Percentiles rank a stretch among this genome's conserved stretches.
Conservation (phyloP, 2,113 vertebrate genomes). For the Pogona vitticeps region DNA sequence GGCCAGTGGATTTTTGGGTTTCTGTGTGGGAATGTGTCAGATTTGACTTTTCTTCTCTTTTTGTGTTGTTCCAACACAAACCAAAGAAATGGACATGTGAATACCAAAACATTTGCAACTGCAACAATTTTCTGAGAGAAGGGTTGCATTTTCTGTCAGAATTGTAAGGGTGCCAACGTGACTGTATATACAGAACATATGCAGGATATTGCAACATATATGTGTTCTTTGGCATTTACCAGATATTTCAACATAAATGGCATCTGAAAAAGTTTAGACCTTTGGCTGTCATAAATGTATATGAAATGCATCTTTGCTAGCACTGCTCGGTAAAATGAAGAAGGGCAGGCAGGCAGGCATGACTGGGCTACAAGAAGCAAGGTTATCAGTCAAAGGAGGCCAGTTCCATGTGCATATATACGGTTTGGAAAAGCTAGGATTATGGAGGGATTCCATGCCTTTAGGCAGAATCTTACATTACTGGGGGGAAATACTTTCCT, state of each 20-base stretch:
- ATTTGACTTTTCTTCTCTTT: too few species aligned
- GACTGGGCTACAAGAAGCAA: neutral
- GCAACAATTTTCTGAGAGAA: too few species aligned
- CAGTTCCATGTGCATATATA: neutral
- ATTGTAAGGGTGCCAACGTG: too few species aligned
- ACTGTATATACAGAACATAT: neutral
- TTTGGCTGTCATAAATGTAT: neutral
- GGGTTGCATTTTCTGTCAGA: too few species aligned
- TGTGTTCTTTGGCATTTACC: neutral
- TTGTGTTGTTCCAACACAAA: too few species aligned
- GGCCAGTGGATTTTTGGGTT: too few species aligned
- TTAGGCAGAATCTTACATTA: conserved; percentile 45
- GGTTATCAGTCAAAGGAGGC: neutral
- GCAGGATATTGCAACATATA: neutral
- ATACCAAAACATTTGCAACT: too few species aligned
- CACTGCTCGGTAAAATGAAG: neutral
- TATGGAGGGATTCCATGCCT: neutral
- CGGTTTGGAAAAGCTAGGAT: neutral
- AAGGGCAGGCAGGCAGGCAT: neutral
- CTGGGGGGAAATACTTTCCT: conserved; percentile 52
- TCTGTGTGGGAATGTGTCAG: too few species aligned
- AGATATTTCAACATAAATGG: neutral
- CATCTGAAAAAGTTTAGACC: neutral
- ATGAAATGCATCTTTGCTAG: neutral
- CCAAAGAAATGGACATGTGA: too few species aligned